These are phyloP conservation scores for Brevipalpus yothersi DNA, from an alignment of 1,140 invertebrate species.

Conservation along the genomic window DNA sequence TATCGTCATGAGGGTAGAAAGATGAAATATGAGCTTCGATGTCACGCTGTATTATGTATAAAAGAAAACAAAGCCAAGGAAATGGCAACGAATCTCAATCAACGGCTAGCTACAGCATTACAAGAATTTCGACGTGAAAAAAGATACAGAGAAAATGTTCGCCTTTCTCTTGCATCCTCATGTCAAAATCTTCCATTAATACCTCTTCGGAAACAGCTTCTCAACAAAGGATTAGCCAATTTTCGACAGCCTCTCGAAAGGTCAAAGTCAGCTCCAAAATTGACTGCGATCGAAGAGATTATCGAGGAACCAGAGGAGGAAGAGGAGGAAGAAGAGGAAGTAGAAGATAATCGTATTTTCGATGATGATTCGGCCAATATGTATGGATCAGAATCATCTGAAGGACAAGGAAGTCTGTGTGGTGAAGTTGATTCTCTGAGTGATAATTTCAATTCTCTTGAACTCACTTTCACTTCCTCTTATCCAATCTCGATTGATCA, in stretches of 20 bases:
- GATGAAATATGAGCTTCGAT: conserved; percentile 82
- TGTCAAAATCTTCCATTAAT: conserved; percentile 11
- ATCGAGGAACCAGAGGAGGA: neutral
- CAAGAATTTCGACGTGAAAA: conserved; percentile 84
- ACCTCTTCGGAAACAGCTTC: conserved; percentile 24
- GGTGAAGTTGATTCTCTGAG: no score
- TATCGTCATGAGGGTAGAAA: conserved; percentile 74
- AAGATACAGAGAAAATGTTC: conserved; percentile 69
- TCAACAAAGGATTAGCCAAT: conserved; percentile 39
- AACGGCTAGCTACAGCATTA: conserved; percentile 50
- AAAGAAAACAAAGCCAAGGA: conserved; percentile 43
- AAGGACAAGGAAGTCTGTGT: no score
- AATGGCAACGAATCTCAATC: conserved; percentile 32
- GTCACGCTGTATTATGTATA: conserved; percentile 88
- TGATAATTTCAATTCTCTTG: no score
- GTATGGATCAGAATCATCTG: no score
- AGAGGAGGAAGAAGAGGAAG: neutral
- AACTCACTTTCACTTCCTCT: no score
- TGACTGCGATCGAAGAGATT: conserved; percentile 72
- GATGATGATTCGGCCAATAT: no score
- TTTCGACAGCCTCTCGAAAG: conserved; percentile 67
- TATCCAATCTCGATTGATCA: no score
- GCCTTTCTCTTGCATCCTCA: conserved; percentile 29
- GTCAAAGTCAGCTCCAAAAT: conserved; percentile 79
- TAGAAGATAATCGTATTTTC: no score